Evolutionary conservation across 2,113 vertebrate species (phyloP).

Genomic region (Prinia subflava): DNA sequence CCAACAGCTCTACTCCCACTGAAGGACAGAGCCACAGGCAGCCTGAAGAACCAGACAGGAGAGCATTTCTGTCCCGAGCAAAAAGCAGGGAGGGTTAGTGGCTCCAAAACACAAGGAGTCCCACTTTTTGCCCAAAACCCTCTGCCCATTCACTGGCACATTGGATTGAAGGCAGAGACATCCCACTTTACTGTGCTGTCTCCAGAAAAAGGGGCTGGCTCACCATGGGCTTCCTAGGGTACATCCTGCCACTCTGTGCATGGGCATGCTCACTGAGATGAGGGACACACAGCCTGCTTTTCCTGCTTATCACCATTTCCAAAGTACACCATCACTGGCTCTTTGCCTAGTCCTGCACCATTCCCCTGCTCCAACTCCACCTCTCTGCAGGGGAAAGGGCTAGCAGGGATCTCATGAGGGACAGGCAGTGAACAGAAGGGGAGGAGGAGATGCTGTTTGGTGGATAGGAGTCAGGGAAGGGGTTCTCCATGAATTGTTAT

Average conservation of each 20-base stretch:
- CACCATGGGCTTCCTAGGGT: background rate
- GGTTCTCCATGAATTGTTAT: background rate
- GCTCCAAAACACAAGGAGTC: background rate
- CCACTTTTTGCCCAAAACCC: background rate
- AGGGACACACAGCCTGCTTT: background rate
- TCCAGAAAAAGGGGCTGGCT: background rate
- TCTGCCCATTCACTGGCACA: background rate
- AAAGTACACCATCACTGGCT: background rate
- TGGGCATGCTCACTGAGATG: background rate
- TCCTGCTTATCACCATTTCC: background rate
- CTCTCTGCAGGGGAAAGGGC: background rate
- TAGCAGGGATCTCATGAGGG: background rate
- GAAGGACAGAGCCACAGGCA: background rate
- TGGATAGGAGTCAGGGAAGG: background rate
- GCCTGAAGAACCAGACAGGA: background rate
- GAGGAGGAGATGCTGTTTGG: background rate
- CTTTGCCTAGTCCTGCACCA: background rate
- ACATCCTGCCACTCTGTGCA: background rate
- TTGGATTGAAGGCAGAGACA: background rate
- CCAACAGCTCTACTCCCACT: background rate
- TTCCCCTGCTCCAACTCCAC: fast-evolving
- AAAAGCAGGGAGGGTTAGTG: background rate
- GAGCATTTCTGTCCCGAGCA: background rate
- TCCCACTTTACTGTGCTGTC: background rate
- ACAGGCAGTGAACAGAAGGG: background rate